These are phyloP conservation scores for Mylabris phalerata DNA, from an alignment of 1,140 invertebrate genomes.

Conservation along the genomic window DNA sequence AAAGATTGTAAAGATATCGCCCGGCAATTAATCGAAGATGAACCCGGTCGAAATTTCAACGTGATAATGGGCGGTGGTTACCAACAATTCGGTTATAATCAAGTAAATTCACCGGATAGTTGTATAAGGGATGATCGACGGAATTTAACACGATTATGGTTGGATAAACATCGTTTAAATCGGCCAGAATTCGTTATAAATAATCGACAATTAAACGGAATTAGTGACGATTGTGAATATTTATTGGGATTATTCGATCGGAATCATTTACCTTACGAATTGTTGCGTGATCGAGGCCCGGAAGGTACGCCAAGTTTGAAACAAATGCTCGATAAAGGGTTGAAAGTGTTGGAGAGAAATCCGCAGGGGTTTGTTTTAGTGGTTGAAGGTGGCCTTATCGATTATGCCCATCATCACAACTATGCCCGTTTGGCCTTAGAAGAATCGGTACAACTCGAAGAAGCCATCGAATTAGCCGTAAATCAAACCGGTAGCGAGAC, in stretches of 20 bases:
- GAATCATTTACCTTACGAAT: constrained; percentile 42
- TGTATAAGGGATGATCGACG: constrained; percentile 62
- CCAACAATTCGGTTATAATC: constrained; percentile 44
- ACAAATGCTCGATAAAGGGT: constrained; percentile 81
- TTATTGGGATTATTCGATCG: constrained; percentile 74
- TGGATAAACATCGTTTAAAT: constrained; percentile 49
- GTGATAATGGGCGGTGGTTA: constrained; percentile 49
- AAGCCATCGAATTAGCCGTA: constrained; percentile 62
- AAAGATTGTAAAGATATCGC: constrained; percentile 51
- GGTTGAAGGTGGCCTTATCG: constrained; percentile 81
- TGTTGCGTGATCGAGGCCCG: constrained; percentile 53
- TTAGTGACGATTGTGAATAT: constrained; percentile 60
- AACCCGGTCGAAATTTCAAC: constrained; percentile 59
- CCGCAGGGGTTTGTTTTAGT: constrained; percentile 70
- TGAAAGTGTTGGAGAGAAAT: constrained; percentile 73
- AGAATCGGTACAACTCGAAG: constrained; percentile 74
- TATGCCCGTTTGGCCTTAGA: constrained; percentile 68
- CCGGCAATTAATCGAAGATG: constrained; percentile 52
- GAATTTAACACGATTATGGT: constrained; percentile 66
- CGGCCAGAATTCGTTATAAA: constrained; percentile 54
- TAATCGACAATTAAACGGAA: constrained; percentile 51
- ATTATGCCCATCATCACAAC: constrained; percentile 79
- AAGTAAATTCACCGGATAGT: constrained; percentile 60
- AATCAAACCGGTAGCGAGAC: constrained; percentile 60
- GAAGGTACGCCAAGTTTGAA: constrained; percentile 70